Evolutionary conservation across 2,797 vertebrate genomes (phyloP).

Genomic region (Tangara arthus): DNA sequence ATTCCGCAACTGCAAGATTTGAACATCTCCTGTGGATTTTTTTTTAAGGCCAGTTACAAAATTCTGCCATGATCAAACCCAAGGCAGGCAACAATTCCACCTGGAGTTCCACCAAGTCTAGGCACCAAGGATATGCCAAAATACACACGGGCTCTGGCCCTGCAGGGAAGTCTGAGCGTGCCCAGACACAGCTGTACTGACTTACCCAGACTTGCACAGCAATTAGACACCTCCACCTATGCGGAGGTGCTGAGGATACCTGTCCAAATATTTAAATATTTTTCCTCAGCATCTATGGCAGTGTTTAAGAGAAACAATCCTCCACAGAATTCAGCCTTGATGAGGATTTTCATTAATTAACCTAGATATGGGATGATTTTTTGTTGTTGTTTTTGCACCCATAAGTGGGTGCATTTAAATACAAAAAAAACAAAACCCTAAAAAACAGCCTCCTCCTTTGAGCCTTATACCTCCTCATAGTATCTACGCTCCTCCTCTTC

Average conservation of each 20-base stretch:
- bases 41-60: not conserved
- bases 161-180: not conserved
- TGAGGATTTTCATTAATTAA: not conserved
- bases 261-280: constrained; percentile 26
- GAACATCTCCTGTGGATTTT: not conserved
- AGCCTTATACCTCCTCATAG: constrained; percentile 88
- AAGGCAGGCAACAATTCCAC: not conserved
- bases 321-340: not conserved
- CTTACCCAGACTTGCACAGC: not conserved
- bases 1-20: not conserved
- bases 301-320: not conserved
- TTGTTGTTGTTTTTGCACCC: not conserved
- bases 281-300: not conserved
- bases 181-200: not conserved
- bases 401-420: not conserved
- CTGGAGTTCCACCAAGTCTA: not conserved
- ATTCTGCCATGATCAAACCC: not conserved
- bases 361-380: not conserved
- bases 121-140: not conserved
- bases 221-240: not conserved
- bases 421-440: not conserved
- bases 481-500: constrained; percentile 93
- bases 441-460: not conserved
- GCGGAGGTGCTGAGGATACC: not conserved
- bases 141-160: not conserved